These are phyloP conservation scores for Nyctibius grandis DNA, from an alignment of 2,797 vertebrate species.

Conservation along the genomic window DNA sequence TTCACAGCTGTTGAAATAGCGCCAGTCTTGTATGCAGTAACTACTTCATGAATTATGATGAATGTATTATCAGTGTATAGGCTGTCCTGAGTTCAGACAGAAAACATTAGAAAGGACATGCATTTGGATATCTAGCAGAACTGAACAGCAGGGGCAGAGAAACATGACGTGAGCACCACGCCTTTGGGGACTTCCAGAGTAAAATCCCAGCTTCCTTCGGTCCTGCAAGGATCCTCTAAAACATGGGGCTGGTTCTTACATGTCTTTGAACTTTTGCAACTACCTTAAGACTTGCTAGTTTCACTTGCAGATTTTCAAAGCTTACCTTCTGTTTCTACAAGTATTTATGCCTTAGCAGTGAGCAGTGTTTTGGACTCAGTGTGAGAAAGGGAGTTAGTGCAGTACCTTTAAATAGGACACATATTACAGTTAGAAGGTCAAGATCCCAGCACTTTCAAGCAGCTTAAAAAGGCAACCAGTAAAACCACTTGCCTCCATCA, in stretches of 20 bases:
- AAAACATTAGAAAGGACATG: not conserved
- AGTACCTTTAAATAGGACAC: not conserved
- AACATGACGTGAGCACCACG: not conserved
- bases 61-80: not conserved
- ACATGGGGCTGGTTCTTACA: accelerated
- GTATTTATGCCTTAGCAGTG: not conserved
- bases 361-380: not conserved
- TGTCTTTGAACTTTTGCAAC: not conserved
- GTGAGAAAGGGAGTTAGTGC: not conserved
- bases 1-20: not conserved
- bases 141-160: not conserved
- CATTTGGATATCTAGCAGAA: not conserved
- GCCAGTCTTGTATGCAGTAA: not conserved
- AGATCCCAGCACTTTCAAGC: not conserved
- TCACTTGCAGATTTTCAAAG: not conserved
- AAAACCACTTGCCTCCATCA: not conserved
- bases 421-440: not conserved
- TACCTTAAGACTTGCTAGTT: not conserved
- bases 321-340: not conserved
- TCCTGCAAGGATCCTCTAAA: not conserved
- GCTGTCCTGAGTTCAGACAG: not conserved
- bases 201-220: not conserved
- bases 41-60: not conserved
- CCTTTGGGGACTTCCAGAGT: not conserved
- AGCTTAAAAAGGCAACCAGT: not conserved